phyloP scores from a whole-genome alignment of 1,140 invertebrate genomes.

The Pseudomyrmex sp. region DNA sequence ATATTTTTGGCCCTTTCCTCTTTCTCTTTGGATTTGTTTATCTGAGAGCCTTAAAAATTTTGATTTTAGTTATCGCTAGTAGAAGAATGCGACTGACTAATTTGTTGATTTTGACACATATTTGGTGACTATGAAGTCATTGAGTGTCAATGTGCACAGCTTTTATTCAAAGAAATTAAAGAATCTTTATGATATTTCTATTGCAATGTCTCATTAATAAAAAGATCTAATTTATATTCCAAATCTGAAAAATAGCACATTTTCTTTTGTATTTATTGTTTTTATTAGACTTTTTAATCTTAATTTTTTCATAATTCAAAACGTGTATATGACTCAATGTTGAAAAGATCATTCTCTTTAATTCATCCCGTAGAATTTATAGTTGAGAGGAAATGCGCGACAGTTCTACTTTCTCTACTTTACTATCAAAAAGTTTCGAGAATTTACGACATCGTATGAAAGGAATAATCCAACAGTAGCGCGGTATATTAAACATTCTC shows the following conservation, averaged over 20 bases:
- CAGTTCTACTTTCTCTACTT: constrained; percentile 32
- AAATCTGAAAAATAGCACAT: background rate
- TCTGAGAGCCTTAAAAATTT: too few relatives aligned
- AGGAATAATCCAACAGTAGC: constrained; percentile 43
- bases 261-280: background rate
- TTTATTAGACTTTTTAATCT: background rate
- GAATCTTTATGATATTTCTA: too few relatives aligned
- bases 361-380: constrained; percentile 34
- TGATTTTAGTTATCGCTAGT: too few relatives aligned
- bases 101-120: too few relatives aligned
- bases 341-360: background rate
- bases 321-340: background rate
- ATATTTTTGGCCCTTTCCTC: too few relatives aligned
- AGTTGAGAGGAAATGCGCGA: background rate
- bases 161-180: too few relatives aligned
- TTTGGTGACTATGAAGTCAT: too few relatives aligned
- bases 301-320: constrained; percentile 20
- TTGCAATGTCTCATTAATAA: background rate
- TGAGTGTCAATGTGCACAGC: too few relatives aligned
- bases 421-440: constrained; percentile 39
- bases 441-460: constrained; percentile 33
- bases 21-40: too few relatives aligned
- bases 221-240: constrained; percentile 3
- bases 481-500: constrained; percentile 30
- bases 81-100: too few relatives aligned